Evolutionary conservation across 2,888 invertebrate genomes (phyloP), one percentile per base, ranked within the genome.

Genomic region (Dicyrtomina minuta): DNA sequence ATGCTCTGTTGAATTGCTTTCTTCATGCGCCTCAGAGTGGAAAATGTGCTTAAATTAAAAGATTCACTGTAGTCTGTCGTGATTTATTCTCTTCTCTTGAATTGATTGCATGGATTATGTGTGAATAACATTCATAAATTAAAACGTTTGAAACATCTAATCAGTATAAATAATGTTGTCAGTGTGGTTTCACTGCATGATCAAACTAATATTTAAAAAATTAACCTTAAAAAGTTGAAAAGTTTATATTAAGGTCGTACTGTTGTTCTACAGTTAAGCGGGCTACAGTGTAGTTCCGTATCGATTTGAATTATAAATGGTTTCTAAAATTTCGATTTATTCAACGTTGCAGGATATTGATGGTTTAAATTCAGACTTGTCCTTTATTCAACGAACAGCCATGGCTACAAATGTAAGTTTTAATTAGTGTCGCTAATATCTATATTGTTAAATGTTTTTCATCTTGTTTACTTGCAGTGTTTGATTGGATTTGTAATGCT

Each of bases 371-470:
- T 74, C 77, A 10, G 77, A 77, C 60, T 66, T 78, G n/a, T 78
- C 78, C 8, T 78, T 78, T 55, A 78, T 78, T 51, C 77, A 78
- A 61, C 69, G 75, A 66, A 74, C 78, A 46, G 76, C 78, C 33
- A 71, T 75, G 66, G 74, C 68, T 68, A 74, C 74, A 43, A 74
- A 71, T 66, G 77, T 78, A 75, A 73, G 74, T 46, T 56, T n/a
- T 26, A 24, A 8, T 62, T 15, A 27, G 10, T 44, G 10, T 66
- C 8, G 41, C 39, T 55, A 3, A 39, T 44, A 24, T 10, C 22
- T 44, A 15, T 39, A 8, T 6, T 59, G 24, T 10, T 56, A n/a
- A 24, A n/a, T 22, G 27, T 43, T 10, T 39, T 55, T 65, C 55
- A 5, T 26, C 17, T 27, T 65, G 8, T 49, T 49, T 49, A 12